Evolutionary conservation across 1,140 invertebrate species (phyloP), one percentile per base, ranked within the genome.

Genomic region (Gonioctena quinquepunctata): DNA sequence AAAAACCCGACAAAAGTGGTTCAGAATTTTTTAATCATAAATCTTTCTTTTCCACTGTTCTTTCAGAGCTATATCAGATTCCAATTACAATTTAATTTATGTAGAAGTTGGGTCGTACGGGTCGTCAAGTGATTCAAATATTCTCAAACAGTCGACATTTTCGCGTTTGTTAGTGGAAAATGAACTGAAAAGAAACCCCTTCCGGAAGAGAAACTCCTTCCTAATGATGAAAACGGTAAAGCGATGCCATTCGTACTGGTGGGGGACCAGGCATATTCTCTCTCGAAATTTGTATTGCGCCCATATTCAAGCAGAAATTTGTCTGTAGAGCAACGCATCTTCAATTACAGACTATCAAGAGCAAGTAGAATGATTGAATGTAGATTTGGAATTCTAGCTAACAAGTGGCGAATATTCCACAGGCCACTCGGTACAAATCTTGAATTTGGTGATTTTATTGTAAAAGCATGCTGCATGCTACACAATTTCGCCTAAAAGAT

Each of bases 311-410:
- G 48, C 60, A 71, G 66, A 33, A 70, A 75, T 50, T 68, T 84
- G 28, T 62, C 69, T 11, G 27, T 69, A 16, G 64, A 70, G 49
- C 52, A 81, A 79, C 42, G 66, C 69, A 70, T 82, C 16, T 83
- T 73, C 59, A 83, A 83, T 42, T 83, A 82, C 56, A 52, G 77
- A 13, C 27, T 81, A 13, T 79, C 76, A 33, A 66, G 80, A 70
- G 81, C 76, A 26, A 62, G 76, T 33, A 73, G 79, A 68, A 78
- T 80, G 16, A 75, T 85, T n/a, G 84, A 87, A 76, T 85, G 85
- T 79, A 25, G 67, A 13, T 72, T 72, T 33, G 61, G 68, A 13
- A 66, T 70, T 22, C 28, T 68, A 19, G 57, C 42, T 25, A 60
- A 56, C 7, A 63, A 33, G 23, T 69, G 52, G 56, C 22, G 61